Conservation (phyloP, 2,888 invertebrate genomes). For the Agriopis leucophaearia region DNA sequence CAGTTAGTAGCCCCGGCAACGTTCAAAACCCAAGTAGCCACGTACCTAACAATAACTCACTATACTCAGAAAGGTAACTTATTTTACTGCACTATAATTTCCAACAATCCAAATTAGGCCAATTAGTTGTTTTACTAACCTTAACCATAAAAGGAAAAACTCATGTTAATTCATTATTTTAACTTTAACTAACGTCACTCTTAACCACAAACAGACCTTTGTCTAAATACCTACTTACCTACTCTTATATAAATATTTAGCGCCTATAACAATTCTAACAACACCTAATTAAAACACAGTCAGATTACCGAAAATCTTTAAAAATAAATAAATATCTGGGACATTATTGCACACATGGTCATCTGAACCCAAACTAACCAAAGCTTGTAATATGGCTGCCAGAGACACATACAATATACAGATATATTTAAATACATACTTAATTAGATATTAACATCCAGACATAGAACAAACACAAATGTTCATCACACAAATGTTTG, state of each 20-base stretch:
- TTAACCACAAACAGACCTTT: neutral
- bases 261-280: constrained; percentile 12
- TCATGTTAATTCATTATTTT: neutral
- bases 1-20: neutral
- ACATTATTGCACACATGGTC: no score
- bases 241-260: neutral
- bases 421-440: no score
- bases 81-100: neutral
- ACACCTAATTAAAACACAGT: constrained; percentile 6
- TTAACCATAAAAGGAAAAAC: constrained; percentile 13
- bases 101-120: constrained; percentile 11
- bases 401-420: no score
- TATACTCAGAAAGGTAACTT: neutral
- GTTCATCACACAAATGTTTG: no score
- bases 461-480: no score
- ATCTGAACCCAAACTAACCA: no score
- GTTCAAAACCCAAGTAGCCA: neutral
- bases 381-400: no score
- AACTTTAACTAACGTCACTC: constrained; percentile 1
- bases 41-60: neutral
- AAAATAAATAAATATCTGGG: no score
- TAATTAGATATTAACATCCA: no score
- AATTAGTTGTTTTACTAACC: neutral
- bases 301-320: constrained; percentile 34
- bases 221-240: neutral